Conservation (phyloP, 2,113 vertebrate genomes). For the Coturnix japonica region DNA sequence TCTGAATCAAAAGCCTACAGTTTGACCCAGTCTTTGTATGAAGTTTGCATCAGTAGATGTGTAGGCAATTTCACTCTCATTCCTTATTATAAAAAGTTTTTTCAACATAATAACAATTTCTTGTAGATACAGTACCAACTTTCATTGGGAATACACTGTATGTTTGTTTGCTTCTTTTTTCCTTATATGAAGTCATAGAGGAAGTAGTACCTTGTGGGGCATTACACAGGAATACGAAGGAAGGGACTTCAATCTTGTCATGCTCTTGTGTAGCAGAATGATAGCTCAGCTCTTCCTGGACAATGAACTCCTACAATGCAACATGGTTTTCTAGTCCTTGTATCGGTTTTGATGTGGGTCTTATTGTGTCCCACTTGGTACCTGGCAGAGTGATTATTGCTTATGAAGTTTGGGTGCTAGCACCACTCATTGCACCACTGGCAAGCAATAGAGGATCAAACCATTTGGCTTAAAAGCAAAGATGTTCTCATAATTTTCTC, state of each 20-base stretch:
- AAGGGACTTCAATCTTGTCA: slow-evolving; percentile 46
- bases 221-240: background rate
- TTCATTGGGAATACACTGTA: background rate
- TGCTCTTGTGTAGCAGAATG: background rate
- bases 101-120: background rate
- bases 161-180: background rate
- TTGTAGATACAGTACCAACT: background rate
- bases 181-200: slow-evolving; percentile 24
- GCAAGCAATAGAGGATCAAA: background rate
- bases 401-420: rapidly evolving
- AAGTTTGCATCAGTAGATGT: background rate
- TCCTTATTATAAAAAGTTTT: background rate
- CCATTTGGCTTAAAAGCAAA: background rate
- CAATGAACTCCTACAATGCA: background rate
- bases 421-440: rapidly evolving
- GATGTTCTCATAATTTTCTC: slow-evolving; percentile 37
- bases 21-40: background rate
- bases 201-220: slow-evolving; percentile 47
- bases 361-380: rapidly evolving
- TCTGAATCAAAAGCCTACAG: background rate
- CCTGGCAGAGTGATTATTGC: background rate
- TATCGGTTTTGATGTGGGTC: rapidly evolving
- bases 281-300: background rate
- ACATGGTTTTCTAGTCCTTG: background rate
- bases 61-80: background rate